Conservation (phyloP, 2,888 invertebrate genomes). For the Clanis bilineata region DNA sequence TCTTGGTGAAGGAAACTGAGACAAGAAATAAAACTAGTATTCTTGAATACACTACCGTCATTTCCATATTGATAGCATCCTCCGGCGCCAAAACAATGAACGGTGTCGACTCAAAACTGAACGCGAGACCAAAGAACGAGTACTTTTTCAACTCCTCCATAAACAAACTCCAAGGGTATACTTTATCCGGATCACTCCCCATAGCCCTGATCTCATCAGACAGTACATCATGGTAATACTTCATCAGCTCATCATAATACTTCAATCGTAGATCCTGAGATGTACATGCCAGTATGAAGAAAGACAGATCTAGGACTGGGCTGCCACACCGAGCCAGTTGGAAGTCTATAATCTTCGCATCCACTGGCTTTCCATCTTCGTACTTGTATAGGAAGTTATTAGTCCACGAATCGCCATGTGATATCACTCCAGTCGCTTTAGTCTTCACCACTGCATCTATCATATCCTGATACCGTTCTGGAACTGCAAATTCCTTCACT, state of each 20-base stretch:
- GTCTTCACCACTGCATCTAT: constrained; percentile 60
- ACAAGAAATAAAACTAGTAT: neutral
- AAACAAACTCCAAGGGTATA: constrained; percentile 79
- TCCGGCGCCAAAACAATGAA: constrained; percentile 81
- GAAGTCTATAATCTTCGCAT: constrained; percentile 86
- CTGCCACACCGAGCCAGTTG: constrained; percentile 84
- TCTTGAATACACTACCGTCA: constrained; percentile 65
- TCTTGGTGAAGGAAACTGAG: too few species aligned
- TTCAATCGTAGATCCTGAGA: constrained; percentile 78
- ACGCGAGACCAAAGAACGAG: constrained; percentile 81
- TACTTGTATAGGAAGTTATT: constrained; percentile 86
- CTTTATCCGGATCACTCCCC: constrained; percentile 81
- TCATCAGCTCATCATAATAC: constrained; percentile 82
- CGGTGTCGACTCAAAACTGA: constrained; percentile 83
- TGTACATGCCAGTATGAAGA: constrained; percentile 82
- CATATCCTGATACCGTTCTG: constrained; percentile 76
- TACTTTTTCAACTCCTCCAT: constrained; percentile 80
- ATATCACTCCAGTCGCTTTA: constrained; percentile 79
- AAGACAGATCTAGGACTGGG: constrained; percentile 82
- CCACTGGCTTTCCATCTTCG: constrained; percentile 42
- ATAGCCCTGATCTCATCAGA: constrained; percentile 77
- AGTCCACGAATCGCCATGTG: constrained; percentile 89
- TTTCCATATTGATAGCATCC: constrained; percentile 82
- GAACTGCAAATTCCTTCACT: constrained; percentile 76
- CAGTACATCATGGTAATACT: constrained; percentile 83